Evolutionary conservation across 2,888 invertebrate species (phyloP).

Genomic region (Diogma glabrata): DNA sequence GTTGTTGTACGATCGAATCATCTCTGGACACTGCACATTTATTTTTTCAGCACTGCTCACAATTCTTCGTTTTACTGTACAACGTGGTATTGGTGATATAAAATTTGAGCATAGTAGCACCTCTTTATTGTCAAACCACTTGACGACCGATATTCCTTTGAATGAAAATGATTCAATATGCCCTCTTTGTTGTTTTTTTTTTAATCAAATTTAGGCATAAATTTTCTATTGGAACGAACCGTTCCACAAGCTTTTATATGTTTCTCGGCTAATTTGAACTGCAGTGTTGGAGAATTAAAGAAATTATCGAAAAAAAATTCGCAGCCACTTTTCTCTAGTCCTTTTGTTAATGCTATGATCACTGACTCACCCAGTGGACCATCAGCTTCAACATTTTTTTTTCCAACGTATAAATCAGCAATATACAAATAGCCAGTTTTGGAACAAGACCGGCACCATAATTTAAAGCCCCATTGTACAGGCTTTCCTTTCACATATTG

Average conservation of each 20-base stretch:
- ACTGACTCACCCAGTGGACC: constrained; percentile 11
- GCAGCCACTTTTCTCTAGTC: not conserved
- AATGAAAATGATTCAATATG: constrained; percentile 9
- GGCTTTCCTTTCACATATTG: constrained; percentile 19
- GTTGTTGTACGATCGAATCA: constrained; percentile 8
- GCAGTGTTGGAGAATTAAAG: not conserved
- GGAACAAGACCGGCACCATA: not conserved
- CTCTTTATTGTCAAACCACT: constrained; percentile 13
- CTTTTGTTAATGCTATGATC: constrained; percentile 4
- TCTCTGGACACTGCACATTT: constrained; percentile 11
- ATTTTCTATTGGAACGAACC: constrained; percentile 13
- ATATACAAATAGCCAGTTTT: not conserved
- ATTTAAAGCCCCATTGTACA: not conserved
- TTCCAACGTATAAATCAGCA: not conserved
- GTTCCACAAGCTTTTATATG: constrained; percentile 13
- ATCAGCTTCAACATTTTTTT: constrained; percentile 1
- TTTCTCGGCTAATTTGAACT: constrained; percentile 6
- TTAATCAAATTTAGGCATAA: constrained; percentile 11
- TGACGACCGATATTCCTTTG: constrained; percentile 13
- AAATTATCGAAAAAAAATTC: constrained; percentile 11
- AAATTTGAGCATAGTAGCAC: constrained; percentile 10
- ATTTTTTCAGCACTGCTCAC: constrained; percentile 12
- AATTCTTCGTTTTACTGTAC: not conserved
- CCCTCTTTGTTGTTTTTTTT: constrained; percentile 10
- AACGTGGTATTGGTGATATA: constrained; percentile 7